Conservation (phyloP, 2,888 invertebrate species). For the Ormyrus rosae region DNA sequence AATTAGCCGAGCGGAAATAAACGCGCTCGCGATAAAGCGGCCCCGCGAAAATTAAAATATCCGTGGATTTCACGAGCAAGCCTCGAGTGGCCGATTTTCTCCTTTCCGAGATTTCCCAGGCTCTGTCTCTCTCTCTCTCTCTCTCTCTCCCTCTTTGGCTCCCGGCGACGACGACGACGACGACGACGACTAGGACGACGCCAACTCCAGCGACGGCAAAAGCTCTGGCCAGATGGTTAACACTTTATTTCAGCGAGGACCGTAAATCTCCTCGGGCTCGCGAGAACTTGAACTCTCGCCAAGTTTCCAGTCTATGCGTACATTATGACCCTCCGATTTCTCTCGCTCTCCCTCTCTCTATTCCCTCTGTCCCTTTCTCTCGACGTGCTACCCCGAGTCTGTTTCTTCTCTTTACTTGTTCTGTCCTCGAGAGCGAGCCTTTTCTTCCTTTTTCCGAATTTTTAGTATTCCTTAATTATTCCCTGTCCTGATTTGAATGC, state of each 20-base stretch:
- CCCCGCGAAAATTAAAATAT: conserved; percentile 54
- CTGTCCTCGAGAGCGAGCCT: background rate
- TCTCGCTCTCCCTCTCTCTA: conserved; percentile 6
- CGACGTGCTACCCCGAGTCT: background rate
- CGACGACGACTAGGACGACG: background rate
- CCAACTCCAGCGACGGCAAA: conserved; percentile 6
- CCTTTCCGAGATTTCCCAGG: too few relatives aligned
- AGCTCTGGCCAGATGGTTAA: conserved; percentile 61
- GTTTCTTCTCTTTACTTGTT: background rate
- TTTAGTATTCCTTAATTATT: conserved; percentile 27
- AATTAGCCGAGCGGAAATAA: conserved; percentile 18
- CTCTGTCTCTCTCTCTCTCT: conserved; percentile 16
- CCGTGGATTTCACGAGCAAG: background rate
- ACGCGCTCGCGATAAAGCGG: background rate
- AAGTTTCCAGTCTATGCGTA: conserved; percentile 62
- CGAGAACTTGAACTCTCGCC: conserved; percentile 59
- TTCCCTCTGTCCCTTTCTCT: conserved; percentile 1
- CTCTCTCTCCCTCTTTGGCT: conserved; percentile 15
- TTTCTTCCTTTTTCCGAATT: background rate
- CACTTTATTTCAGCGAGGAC: conserved; percentile 61
- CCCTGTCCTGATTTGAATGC: conserved; percentile 8
- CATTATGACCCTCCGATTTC: conserved; percentile 57
- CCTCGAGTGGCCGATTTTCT: too few relatives aligned
- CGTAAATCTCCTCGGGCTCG: conserved; percentile 53
- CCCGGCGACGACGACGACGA: conserved; percentile 8